Base-by-base conservation (phyloP, 2,113 vertebrate genomes). In the Lutjanus erythropterus region DNA sequence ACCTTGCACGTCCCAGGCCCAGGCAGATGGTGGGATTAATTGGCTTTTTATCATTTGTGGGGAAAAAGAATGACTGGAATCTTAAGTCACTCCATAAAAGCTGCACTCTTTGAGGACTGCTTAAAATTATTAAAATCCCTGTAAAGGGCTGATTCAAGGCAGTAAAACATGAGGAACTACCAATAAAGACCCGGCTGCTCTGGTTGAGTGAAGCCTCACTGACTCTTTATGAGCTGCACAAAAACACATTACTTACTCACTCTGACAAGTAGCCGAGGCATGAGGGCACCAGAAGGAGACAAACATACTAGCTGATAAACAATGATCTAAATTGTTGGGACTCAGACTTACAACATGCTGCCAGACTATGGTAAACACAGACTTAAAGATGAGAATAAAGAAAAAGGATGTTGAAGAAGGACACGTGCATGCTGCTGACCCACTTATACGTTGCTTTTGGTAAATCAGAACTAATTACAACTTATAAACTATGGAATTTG, bases 41-140 rank as follows among this genome's bases (percentile, higher is more conserved):
- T 88, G 83, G 59, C 68, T 86, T 79, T 73, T 75, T 84, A 83
- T 89, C 80, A 90, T 86, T 90, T 77, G 56, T 41, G 62, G 47
- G 33, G 9, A 68, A 80, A 81, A 94, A 86, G 77, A 91, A 94
- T 93, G 93, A 86, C 71, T 73, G 94, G 95, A 95, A 95, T 95
- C 87, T 93, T 50, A 88, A 84, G 71, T 78, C 74, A 91, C 91
- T 91, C 90, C 81, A 91, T 94, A 90, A 92, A 94, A 93, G 70
- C 66, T 49, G 29, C 15, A 90, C 69, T 85, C 91, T 72, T 89
- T 78, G 27, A 91, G 89, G 89, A 83, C 81, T 71, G 73, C 73
- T 86, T 89, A 75, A 73, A 76, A 82, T 84, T 49, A 90, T 89
- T 87, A 75, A 92, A 92, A 77, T 80, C 83, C 39, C 69, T 69